Evolutionary conservation across 2,797 vertebrate species (phyloP).

Genomic region (Esox lucius): DNA sequence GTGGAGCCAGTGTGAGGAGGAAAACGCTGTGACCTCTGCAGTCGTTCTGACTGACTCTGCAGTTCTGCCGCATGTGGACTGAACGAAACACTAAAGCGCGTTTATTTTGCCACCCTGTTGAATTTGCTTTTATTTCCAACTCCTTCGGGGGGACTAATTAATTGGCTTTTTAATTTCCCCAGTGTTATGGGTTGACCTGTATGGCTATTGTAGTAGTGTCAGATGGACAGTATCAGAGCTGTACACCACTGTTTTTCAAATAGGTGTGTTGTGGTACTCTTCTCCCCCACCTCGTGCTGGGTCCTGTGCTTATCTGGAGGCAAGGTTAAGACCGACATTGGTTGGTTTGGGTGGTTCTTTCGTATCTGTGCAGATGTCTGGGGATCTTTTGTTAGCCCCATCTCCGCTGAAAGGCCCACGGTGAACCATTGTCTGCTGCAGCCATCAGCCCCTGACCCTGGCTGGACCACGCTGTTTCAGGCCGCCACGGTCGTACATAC

Average conservation of each 20-base stretch:
- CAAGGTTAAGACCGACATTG: neutral
- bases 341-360: neutral
- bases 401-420: constrained; percentile 1
- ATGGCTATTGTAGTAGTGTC: neutral
- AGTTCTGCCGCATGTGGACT: constrained; percentile 9
- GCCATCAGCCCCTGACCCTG: neutral
- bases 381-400: constrained; percentile 1
- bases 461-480: neutral
- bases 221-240: too few species aligned
- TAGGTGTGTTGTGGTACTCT: neutral
- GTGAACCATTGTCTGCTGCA: constrained; percentile 5
- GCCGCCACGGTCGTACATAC: neutral
- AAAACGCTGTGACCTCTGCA: neutral
- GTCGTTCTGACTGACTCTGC: constrained; percentile 4
- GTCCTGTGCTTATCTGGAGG: neutral
- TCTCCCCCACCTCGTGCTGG: neutral
- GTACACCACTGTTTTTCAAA: too few species aligned
- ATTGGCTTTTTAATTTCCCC: neutral
- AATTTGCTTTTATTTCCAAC: neutral
- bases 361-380: neutral
- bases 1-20: constrained; percentile 5
- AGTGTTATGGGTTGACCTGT: neutral
- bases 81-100: neutral
- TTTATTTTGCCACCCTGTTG: neutral
- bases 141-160: neutral